phyloP scores from a whole-genome alignment of 2,888 invertebrate genomes.

The Unio delphinus region DNA sequence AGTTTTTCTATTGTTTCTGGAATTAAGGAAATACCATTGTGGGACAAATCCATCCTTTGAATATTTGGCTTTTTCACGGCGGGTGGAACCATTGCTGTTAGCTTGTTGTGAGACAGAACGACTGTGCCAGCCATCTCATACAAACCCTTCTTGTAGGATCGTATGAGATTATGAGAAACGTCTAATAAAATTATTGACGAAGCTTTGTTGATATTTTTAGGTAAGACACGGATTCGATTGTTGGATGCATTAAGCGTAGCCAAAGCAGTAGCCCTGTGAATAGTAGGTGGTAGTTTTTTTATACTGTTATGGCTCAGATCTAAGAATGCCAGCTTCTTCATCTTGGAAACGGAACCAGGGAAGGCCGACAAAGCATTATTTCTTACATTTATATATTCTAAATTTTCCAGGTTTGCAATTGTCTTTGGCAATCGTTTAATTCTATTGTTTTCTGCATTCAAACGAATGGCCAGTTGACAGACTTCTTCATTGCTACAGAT shows the following conservation, averaged over 20 bases:
- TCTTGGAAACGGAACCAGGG: constrained; percentile 56
- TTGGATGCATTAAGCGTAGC: constrained; percentile 53
- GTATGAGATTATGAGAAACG: constrained; percentile 66
- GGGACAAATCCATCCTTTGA: constrained; percentile 63
- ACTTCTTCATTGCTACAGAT: constrained; percentile 69
- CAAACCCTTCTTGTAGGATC: constrained; percentile 64
- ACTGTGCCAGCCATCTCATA: constrained; percentile 65
- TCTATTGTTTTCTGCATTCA: constrained; percentile 67
- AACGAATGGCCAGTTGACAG: constrained; percentile 51
- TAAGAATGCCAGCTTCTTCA: constrained; percentile 56
- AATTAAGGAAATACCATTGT: constrained; percentile 61
- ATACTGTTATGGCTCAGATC: constrained; percentile 65
- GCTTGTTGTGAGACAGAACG: constrained; percentile 61
- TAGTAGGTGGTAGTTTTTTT: constrained; percentile 63
- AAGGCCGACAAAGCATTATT: constrained; percentile 61
- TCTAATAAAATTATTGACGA: constrained; percentile 58
- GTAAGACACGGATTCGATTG: constrained; percentile 63
- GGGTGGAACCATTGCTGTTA: constrained; percentile 64
- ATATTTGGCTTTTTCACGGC: constrained; percentile 66
- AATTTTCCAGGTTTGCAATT: constrained; percentile 53
- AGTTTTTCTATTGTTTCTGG: constrained; percentile 65
- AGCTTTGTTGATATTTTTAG: constrained; percentile 66
- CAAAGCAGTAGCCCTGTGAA: constrained; percentile 63
- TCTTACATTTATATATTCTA: constrained; percentile 59
- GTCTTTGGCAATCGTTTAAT: constrained; percentile 65